These are phyloP conservation scores for Brachionus calyciflorus DNA, from an alignment of 1,140 invertebrate genomes.

Conservation along the genomic window DNA sequence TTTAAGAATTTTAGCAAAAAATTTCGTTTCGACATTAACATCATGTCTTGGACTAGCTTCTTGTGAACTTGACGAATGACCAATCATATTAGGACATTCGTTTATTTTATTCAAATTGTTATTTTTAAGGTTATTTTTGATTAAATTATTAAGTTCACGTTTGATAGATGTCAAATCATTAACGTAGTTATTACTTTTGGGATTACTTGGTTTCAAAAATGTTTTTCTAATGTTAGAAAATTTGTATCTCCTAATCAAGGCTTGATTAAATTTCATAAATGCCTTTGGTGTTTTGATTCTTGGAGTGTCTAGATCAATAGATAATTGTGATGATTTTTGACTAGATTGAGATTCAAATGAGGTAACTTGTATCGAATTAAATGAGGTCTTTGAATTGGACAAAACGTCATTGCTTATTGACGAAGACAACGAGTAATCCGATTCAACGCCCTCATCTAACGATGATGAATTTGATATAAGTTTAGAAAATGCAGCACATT, in stretches of 20 bases:
- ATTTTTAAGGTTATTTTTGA: slow-evolving; percentile 6
- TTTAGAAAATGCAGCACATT: slow-evolving; percentile 32
- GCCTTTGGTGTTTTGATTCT: neutral
- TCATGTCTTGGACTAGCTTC: neutral
- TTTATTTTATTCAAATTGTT: slow-evolving; percentile 37
- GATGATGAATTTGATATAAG: slow-evolving; percentile 30
- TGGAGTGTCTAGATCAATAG: slow-evolving; percentile 2
- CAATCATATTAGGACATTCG: neutral
- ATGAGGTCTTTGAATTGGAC: neutral
- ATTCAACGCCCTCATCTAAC: slow-evolving; percentile 13
- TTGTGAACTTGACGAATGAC: too few species aligned
- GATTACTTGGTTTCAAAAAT: neutral
- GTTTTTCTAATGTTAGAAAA: slow-evolving; percentile 19
- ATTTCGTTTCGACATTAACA: neutral
- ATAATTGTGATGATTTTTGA: slow-evolving; percentile 23
- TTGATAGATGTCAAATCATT: slow-evolving; percentile 8
- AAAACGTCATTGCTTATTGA: slow-evolving; percentile 23
- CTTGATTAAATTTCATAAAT: neutral
- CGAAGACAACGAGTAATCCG: slow-evolving; percentile 18
- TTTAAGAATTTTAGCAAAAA: slow-evolving; percentile 4
- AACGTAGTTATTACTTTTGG: neutral
- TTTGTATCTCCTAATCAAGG: slow-evolving; percentile 5
- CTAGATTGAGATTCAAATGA: slow-evolving; percentile 38
- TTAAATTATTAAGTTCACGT: slow-evolving; percentile 23
- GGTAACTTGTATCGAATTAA: slow-evolving; percentile 21